Conservation (phyloP, 2,797 vertebrate species). For the Moxostoma hubbsi region DNA sequence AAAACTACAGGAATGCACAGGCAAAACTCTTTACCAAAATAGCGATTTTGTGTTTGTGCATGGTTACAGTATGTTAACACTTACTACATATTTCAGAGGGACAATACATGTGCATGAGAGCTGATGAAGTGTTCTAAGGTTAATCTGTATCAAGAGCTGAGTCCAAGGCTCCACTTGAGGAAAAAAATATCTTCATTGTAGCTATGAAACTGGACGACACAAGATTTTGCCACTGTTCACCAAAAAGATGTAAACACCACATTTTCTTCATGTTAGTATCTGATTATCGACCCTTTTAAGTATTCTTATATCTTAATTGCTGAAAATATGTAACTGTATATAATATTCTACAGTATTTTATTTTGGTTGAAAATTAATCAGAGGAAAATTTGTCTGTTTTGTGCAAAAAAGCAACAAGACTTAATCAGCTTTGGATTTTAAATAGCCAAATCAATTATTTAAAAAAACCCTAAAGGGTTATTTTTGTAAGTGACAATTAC, state of each 20-base stretch:
- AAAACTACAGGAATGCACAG: slow-evolving; percentile 60
- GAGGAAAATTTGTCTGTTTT: slow-evolving; percentile 71
- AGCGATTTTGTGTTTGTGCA: slow-evolving; percentile 36
- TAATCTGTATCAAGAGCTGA: slow-evolving; percentile 56
- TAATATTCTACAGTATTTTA: slow-evolving; percentile 57
- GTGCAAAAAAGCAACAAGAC: slow-evolving; percentile 72
- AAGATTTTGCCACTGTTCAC: slow-evolving; percentile 63
- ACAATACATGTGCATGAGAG: slow-evolving; percentile 48
- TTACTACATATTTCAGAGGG: slow-evolving; percentile 54
- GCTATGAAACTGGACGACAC: slow-evolving; percentile 57
- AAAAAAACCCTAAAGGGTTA: slow-evolving; percentile 66
- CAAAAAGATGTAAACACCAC: slow-evolving; percentile 63
- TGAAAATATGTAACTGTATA: slow-evolving; percentile 38
- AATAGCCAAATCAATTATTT: slow-evolving; percentile 64
- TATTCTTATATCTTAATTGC: slow-evolving; percentile 42
- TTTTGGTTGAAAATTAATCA: slow-evolving; percentile 73
- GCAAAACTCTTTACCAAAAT: slow-evolving; percentile 53
- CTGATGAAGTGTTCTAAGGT: slow-evolving; percentile 49
- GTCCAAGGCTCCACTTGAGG: slow-evolving; percentile 53
- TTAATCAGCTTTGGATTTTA: slow-evolving; percentile 58
- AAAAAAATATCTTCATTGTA: slow-evolving; percentile 49
- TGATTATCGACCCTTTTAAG: slow-evolving; percentile 55
- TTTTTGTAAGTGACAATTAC: slow-evolving; percentile 73
- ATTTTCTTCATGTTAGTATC: slow-evolving; percentile 57
- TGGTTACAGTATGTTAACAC: slow-evolving; percentile 56